Percentiles rank a stretch among this genome's conserved stretches.
Evolutionary conservation across 2,113 vertebrate genomes (phyloP).

Genomic region (Cryptotis parvus): DNA sequence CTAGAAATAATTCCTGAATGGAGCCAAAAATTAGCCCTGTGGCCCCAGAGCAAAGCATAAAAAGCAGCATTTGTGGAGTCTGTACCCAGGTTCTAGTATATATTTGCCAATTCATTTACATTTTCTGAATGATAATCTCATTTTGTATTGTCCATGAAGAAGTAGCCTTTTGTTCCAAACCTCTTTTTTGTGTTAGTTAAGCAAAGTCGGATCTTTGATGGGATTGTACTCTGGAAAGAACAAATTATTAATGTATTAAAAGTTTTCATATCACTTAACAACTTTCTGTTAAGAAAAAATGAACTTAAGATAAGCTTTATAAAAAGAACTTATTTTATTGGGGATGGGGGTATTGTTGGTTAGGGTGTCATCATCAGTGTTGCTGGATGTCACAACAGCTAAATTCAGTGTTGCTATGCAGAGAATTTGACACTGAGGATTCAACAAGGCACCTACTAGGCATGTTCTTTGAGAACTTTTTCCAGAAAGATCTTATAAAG

Average conservation of each 20-base stretch:
- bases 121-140: background rate
- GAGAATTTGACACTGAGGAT: too few relatives aligned
- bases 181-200: background rate
- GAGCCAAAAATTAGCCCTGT: too few relatives aligned
- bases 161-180: background rate
- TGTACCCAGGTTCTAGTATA: background rate
- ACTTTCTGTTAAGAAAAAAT: background rate
- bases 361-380: too few relatives aligned
- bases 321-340: background rate
- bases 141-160: background rate
- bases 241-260: background rate
- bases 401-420: too few relatives aligned
- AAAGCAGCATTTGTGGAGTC: background rate
- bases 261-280: background rate
- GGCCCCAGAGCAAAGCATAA: too few relatives aligned
- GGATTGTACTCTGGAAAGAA: background rate
- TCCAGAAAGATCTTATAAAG: too few relatives aligned
- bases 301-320: background rate
- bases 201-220: background rate
- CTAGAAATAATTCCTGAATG: too few relatives aligned
- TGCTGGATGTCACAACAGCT: too few relatives aligned
- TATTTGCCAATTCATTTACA: background rate
- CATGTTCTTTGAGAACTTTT: too few relatives aligned
- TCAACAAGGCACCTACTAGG: too few relatives aligned
- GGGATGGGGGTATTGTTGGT: too few relatives aligned